Base-by-base conservation (phyloP, 2,797 vertebrate species). In the Mormyrus proboscirostris region DNA sequence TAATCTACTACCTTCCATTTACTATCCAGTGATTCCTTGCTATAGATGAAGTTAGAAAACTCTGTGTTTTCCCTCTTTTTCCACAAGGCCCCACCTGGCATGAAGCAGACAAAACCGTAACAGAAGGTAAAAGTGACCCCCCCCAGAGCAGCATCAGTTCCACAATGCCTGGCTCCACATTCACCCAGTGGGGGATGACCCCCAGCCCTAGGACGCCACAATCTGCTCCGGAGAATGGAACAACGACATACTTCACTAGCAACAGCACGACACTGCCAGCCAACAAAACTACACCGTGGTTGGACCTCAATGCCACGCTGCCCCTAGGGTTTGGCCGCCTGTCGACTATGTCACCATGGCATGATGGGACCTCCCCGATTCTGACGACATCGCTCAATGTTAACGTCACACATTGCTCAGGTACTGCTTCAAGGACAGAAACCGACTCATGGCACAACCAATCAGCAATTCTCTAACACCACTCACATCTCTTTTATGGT, bases 41-140 rank as follows among this genome's bases (percentile, higher is more conserved):
- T 69, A 29, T 69, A 69, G 25, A 33, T 69, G 10, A 69, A 69
- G 10, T 33, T 33, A 33, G 14, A 19, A 76, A 76, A 76, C 73
- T 4, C 3, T 76, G 69, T 69, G 22, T 69, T 69, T 69, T 69
- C 0, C 22, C 62, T 29, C 90, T 29, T 85, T 50, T 53, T 85
- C 50, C 49, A 12, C 47, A 85, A 51, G 47, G 3, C 22, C 88
- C 2, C 86, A 90, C 33, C 29, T 33, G 10, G 29, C 49, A 49
- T 55, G 59, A 90, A 62, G 2, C 85, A 89, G 86, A 85, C 38
- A 55, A 12, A 86, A 49, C 65, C 85, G 59, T 90, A 47, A 90
- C 90, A n/a, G 59, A 91, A 2, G n/a, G 2, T 1, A 90, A 89
- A 59, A 41, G 19, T 0, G 55, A 12, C 49, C 25, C 57, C 41